A percentile compares a stretch with the other conserved stretches of the same genome.
These are phyloP conservation scores for Odocoileus virginianus DNA, from an alignment of 2,113 vertebrate genomes.

Conservation along the genomic window DNA sequence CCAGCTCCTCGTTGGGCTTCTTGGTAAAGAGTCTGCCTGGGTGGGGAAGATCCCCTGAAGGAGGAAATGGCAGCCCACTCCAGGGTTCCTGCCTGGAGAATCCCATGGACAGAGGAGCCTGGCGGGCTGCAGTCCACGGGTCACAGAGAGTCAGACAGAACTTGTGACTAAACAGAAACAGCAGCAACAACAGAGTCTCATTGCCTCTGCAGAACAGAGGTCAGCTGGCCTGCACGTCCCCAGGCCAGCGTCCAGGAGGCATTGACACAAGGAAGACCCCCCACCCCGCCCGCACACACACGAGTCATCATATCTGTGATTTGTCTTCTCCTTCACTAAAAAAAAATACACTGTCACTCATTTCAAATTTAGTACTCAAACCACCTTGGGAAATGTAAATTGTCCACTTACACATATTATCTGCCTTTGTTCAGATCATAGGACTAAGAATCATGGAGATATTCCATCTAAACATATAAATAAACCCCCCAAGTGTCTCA, in stretches of 20 bases:
- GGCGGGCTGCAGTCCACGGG: rapidly evolving
- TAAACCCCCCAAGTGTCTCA: neutral
- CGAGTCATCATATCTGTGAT: rapidly evolving
- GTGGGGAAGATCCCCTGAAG: neutral
- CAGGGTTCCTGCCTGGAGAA: neutral
- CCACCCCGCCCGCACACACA: rapidly evolving
- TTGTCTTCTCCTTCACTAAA: neutral
- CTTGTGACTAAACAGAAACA: neutral
- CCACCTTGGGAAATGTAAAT: neutral
- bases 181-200: neutral
- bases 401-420: neutral
- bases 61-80: neutral
- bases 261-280: neutral
- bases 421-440: neutral
- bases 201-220: neutral
- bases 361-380: neutral
- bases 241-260: neutral
- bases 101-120: neutral
- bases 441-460: neutral
- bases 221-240: neutral
- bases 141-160: neutral
- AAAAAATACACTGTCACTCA: neutral
- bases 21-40: neutral
- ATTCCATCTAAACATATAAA: neutral
- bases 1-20: neutral